Conservation (phyloP, 2,888 invertebrate species). For the Thalpophila matura region DNA sequence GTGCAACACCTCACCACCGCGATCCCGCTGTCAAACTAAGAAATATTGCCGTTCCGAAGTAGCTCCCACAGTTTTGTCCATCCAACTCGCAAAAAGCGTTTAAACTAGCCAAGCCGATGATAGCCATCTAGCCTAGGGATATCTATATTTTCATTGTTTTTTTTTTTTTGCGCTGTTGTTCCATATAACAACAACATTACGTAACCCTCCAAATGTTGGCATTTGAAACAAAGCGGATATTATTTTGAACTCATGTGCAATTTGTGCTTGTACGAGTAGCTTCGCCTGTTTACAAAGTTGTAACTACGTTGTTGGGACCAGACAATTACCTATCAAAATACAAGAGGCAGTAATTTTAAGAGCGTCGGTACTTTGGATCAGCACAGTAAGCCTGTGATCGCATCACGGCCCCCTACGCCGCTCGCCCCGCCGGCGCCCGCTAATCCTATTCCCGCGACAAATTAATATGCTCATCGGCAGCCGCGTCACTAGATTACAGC, state of each 20-base stretch:
- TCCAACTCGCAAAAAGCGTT: conserved; percentile 70
- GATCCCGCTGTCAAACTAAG: conserved; percentile 85
- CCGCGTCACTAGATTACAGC: conserved; percentile 89
- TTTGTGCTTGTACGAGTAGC: conserved; percentile 28
- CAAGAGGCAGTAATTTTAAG: conserved; percentile 73
- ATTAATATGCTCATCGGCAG: conserved; percentile 90
- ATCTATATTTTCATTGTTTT: conserved; percentile 13
- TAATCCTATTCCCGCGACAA: conserved; percentile 89
- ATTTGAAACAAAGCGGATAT: conserved; percentile 20
- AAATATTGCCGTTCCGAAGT: conserved; percentile 81
- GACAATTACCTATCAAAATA: conserved; percentile 63
- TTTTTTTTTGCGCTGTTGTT: conserved; percentile 14
- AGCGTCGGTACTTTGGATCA: conserved; percentile 72
- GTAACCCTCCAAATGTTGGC: conserved; percentile 20
- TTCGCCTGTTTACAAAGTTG: conserved; percentile 26
- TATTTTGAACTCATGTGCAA: conserved; percentile 22
- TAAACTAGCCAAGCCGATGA: conserved; percentile 62
- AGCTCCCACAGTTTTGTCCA: conserved; percentile 70
- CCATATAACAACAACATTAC: conserved; percentile 8
- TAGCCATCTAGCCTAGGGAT: conserved; percentile 34
- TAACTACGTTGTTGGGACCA: conserved; percentile 38
- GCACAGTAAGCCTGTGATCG: conserved; percentile 77
- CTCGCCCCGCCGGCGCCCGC: conserved; percentile 69
- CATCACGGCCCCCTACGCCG: conserved; percentile 70
- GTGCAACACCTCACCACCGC: conserved; percentile 70